These are phyloP conservation scores for Hydropsyche tenuis DNA, from an alignment of 1,140 invertebrate genomes.

Conservation along the genomic window DNA sequence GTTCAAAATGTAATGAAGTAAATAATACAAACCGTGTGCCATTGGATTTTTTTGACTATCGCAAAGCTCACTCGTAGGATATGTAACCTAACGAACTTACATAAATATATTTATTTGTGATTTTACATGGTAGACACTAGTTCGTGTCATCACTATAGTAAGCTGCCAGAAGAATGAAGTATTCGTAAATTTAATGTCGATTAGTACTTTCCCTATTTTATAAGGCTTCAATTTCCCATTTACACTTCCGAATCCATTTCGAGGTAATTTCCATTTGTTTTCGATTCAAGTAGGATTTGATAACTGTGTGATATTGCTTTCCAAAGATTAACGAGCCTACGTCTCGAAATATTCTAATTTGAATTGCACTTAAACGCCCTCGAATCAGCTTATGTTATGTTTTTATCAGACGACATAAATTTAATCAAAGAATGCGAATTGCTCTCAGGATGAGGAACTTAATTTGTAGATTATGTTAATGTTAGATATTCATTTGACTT, in stretches of 20 bases:
- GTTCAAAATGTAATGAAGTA: slow-evolving; percentile 34
- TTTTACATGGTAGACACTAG: slow-evolving; percentile 25
- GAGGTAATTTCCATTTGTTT: slow-evolving; percentile 12
- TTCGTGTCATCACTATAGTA: slow-evolving; percentile 13
- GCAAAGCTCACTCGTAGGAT: slow-evolving; percentile 27
- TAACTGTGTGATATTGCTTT: slow-evolving; percentile 21
- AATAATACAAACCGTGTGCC: slow-evolving; percentile 49
- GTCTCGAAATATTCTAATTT: background rate
- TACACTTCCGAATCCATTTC: slow-evolving; percentile 6
- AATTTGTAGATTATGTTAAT: slow-evolving; percentile 22
- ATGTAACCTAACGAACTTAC: slow-evolving; percentile 2
- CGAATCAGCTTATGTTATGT: background rate
- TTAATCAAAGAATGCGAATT: background rate
- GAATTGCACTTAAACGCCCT: background rate
- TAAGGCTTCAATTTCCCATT: slow-evolving; percentile 16
- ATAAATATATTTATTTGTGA: slow-evolving; percentile 19
- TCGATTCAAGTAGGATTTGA: slow-evolving; percentile 12
- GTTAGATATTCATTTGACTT: slow-evolving; percentile 20
- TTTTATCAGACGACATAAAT: background rate
- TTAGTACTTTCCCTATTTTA: slow-evolving; percentile 12
- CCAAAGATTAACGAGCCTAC: slow-evolving; percentile 34
- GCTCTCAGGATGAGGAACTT: background rate
- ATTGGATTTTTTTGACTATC: slow-evolving; percentile 47
- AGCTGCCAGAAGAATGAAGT: slow-evolving; percentile 21
- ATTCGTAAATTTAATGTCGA: slow-evolving; percentile 19